Evolutionary conservation across 2,113 vertebrate species (phyloP).

Genomic region (Alces alces): DNA sequence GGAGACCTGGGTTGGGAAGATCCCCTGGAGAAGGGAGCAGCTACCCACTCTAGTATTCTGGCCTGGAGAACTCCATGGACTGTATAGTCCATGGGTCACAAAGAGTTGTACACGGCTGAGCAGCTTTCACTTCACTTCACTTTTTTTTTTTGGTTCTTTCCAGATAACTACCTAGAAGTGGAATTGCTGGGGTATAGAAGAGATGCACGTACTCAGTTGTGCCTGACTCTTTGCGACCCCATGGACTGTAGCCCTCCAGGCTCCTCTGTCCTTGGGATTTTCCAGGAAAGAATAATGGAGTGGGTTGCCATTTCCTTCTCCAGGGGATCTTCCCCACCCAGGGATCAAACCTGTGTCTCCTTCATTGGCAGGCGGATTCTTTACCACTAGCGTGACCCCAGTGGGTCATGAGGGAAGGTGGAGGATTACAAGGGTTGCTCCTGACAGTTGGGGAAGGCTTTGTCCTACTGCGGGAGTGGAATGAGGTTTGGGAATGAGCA

Average conservation of each 20-base stretch:
- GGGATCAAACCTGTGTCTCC: not conserved
- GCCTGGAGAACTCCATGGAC: not conserved
- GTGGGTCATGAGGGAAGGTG: not conserved
- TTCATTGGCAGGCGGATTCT: not conserved
- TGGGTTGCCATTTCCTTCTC: not conserved
- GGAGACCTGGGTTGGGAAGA: not conserved
- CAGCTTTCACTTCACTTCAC: not conserved
- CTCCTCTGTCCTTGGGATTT: not conserved
- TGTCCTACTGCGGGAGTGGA: not conserved
- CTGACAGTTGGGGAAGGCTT: not conserved
- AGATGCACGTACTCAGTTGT: not conserved
- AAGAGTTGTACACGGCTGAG: not conserved
- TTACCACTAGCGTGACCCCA: not conserved
- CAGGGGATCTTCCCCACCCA: not conserved
- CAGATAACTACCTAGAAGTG: not conserved
- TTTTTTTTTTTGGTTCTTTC: not conserved
- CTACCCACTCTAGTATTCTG: not conserved
- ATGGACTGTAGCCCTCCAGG: not conserved
- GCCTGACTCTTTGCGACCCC: not conserved
- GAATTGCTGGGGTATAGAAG: not conserved
- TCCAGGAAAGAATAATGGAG: not conserved
- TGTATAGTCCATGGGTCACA: not conserved
- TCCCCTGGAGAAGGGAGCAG: not conserved
- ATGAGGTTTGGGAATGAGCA: not conserved
- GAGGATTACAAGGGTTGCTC: not conserved